These are phyloP conservation scores for Epinephelus cyanopodus DNA, from an alignment of 2,113 vertebrate species.

Conservation along the genomic window DNA sequence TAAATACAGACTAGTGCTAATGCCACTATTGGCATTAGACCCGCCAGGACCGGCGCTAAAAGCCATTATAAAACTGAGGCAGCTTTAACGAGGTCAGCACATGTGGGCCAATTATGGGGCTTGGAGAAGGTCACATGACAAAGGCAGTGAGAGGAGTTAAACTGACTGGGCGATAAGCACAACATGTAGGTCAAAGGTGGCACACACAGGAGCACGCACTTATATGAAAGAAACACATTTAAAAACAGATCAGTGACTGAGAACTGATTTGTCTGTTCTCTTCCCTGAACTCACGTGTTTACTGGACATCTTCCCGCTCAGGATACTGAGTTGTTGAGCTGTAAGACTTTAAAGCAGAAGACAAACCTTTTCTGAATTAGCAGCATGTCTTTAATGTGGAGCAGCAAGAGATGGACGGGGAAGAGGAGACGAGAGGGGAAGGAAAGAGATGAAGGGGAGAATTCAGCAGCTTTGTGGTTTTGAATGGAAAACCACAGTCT, in stretches of 20 bases:
- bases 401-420: conserved; percentile 3
- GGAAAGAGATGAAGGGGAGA: conserved; percentile 41
- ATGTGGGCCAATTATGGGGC: conserved; percentile 54
- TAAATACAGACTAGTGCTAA: conserved; percentile 72
- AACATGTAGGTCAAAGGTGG: conserved; percentile 33
- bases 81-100: conserved; percentile 67
- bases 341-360: conserved; percentile 44
- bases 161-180: background rate
- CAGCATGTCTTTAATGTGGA: conserved; percentile 63
- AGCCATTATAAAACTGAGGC: conserved; percentile 67
- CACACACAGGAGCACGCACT: background rate
- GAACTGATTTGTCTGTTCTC: background rate
- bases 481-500: conserved; percentile 61
- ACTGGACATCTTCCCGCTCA: background rate
- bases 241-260: background rate
- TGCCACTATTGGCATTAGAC: conserved; percentile 53
- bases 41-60: conserved; percentile 33
- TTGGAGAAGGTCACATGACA: conserved; percentile 54
- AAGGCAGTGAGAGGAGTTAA: conserved; percentile 19
- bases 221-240: background rate
- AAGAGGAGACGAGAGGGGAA: conserved; percentile 24
- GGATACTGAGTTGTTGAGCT: conserved; percentile 38
- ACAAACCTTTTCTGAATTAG: conserved; percentile 63
- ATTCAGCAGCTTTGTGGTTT: conserved; percentile 65
- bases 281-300: background rate